phyloP scores from a whole-genome alignment of 2,113 vertebrate genomes.

The Chrysochloris asiatica region DNA sequence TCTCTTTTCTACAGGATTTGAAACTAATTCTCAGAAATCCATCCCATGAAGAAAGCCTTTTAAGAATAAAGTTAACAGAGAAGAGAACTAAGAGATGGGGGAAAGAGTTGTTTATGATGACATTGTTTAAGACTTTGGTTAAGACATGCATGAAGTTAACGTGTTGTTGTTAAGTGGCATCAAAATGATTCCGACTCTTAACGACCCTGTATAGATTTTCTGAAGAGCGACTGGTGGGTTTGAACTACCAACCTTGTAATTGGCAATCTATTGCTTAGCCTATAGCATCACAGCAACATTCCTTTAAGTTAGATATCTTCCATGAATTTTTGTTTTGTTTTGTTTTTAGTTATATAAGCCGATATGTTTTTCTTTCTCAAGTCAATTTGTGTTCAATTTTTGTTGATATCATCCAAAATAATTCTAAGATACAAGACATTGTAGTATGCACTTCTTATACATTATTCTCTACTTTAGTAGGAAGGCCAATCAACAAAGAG shows the following conservation, averaged over 20 bases:
- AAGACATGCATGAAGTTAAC: not conserved
- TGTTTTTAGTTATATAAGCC: not conserved
- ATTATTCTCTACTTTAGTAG: not conserved
- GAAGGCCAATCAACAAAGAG: not conserved
- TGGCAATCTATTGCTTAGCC: no score
- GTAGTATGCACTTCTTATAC: not conserved
- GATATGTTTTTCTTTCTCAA: not conserved
- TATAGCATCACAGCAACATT: no score
- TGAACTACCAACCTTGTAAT: no score
- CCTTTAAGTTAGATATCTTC: no score
- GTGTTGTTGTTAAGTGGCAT: no score
- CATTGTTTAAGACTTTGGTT: not conserved
- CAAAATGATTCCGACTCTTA: no score
- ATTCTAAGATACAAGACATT: not conserved
- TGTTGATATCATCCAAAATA: slow-evolving; percentile 14
- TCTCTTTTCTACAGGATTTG: not conserved
- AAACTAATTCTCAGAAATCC: not conserved
- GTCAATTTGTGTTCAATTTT: not conserved
- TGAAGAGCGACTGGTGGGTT: no score
- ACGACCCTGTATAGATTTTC: no score
- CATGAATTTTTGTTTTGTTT: not conserved
- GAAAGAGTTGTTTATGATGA: slow-evolving; percentile 3
- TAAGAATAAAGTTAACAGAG: not conserved
- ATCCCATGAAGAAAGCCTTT: not conserved
- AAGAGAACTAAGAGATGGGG: not conserved